phyloP scores from a whole-genome alignment of 2,113 vertebrate species.

The Hyperopisus bebe region DNA sequence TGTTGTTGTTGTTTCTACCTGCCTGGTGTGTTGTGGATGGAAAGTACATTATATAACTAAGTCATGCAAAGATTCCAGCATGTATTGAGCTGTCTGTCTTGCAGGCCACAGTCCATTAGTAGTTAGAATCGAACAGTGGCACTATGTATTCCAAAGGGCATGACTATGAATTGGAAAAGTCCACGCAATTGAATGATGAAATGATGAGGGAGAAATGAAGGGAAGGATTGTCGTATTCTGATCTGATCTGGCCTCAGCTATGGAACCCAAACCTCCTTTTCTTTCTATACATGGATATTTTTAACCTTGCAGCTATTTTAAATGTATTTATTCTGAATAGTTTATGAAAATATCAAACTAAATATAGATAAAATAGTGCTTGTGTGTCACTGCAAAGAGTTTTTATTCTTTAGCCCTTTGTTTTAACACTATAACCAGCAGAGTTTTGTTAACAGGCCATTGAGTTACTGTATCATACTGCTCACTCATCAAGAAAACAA shows the following conservation, averaged over 20 bases:
- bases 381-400: neutral
- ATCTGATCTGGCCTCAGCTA: neutral
- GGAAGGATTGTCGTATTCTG: neutral
- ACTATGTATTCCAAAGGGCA: neutral
- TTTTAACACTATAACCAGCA: neutral
- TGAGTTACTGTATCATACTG: neutral
- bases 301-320: neutral
- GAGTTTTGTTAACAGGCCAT: neutral
- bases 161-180: neutral
- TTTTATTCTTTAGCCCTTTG: neutral
- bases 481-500: neutral
- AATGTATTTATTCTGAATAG: neutral
- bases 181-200: neutral
- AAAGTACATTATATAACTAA: neutral
- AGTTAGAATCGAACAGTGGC: neutral
- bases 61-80: neutral
- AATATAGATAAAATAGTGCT: neutral
- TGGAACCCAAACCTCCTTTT: neutral
- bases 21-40: neutral
- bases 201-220: neutral
- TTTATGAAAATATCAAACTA: neutral
- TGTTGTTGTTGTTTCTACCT: neutral
- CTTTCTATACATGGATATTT: neutral
- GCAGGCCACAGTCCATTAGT: neutral
- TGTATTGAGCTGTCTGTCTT: neutral